These are phyloP conservation scores for Tangara arthus DNA, from an alignment of 2,797 vertebrate genomes.

Conservation along the genomic window DNA sequence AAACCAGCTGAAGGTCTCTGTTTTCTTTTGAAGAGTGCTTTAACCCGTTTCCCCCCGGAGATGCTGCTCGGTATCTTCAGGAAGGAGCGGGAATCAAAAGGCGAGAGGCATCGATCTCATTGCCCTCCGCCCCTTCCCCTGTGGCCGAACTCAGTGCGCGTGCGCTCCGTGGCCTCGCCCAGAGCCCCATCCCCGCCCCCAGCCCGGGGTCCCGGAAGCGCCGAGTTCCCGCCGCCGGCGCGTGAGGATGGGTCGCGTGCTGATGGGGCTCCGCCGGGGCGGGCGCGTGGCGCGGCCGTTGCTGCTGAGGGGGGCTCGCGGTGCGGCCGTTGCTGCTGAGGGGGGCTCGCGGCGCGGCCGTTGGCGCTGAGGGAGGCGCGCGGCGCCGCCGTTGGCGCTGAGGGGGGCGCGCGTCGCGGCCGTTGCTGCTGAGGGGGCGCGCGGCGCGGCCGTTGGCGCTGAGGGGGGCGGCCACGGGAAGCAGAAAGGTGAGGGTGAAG, in stretches of 20 bases:
- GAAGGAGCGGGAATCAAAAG: rapidly evolving
- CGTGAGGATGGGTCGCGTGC: rapidly evolving
- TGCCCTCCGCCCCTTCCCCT: rapidly evolving
- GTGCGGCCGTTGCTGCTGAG: background rate
- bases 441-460: background rate
- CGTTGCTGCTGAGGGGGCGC: background rate
- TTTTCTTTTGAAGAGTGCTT: rapidly evolving
- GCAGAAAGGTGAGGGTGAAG: background rate
- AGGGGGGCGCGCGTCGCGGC: background rate
- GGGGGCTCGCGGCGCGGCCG: background rate
- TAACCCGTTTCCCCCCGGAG: rapidly evolving
- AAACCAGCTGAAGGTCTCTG: background rate
- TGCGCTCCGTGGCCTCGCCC: background rate
- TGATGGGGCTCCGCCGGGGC: rapidly evolving
- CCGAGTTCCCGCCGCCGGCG: rapidly evolving
- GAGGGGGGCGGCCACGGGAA: background rate
- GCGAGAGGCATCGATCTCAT: rapidly evolving
- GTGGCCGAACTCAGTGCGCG: rapidly evolving
- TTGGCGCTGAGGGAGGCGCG: background rate
- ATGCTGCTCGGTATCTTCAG: rapidly evolving
- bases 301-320: background rate
- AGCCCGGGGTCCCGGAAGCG: rapidly evolving
- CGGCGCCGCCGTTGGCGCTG: background rate
- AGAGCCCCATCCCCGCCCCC: rapidly evolving
- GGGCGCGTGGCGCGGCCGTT: background rate